A percentile compares a stretch with the other conserved stretches of the same genome.
Evolutionary conservation across 2,888 invertebrate genomes (phyloP).

Genomic region (Herminia tarsipennalis): DNA sequence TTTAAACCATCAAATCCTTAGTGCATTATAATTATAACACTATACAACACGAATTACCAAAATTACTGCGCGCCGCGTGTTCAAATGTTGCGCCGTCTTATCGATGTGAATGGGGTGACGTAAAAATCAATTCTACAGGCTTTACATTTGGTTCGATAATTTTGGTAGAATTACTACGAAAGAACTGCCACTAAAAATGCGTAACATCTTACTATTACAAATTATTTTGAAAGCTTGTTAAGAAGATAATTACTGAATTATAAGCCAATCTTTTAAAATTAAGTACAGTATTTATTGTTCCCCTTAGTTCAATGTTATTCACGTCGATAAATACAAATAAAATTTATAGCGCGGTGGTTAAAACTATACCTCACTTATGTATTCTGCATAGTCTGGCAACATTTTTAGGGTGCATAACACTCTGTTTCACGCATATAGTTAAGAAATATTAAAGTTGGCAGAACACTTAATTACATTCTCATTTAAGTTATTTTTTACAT

Average conservation of each 20-base stretch:
- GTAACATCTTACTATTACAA: not conserved
- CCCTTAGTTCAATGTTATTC: too few species aligned
- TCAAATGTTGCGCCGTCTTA: slow-evolving; percentile 82
- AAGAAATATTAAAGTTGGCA: not conserved
- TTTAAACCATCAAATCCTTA: too few species aligned
- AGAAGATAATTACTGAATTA: too few species aligned
- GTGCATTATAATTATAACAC: not conserved
- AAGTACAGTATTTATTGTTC: too few species aligned
- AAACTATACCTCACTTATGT: not conserved
- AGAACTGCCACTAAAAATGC: not conserved
- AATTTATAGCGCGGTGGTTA: too few species aligned
- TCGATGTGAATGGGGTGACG: slow-evolving; percentile 59
- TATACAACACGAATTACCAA: not conserved
- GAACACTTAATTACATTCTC: too few species aligned
- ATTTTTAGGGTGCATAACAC: not conserved
- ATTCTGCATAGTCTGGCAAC: not conserved
- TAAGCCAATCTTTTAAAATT: too few species aligned
- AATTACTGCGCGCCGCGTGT: slow-evolving; percentile 46
- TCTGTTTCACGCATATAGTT: slow-evolving; percentile 2
- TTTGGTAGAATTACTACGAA: slow-evolving; percentile 7
- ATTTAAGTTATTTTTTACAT: too few species aligned
- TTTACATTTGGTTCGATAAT: slow-evolving; percentile 44
- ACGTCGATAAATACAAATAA: too few species aligned
- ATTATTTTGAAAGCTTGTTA: too few species aligned
- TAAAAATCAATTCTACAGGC: slow-evolving; percentile 64